A percentile compares a stretch with the other conserved stretches of the same genome.
Evolutionary conservation across 23 tunicate species (phyloP).

Genomic region (Trididemnum miniatum): DNA sequence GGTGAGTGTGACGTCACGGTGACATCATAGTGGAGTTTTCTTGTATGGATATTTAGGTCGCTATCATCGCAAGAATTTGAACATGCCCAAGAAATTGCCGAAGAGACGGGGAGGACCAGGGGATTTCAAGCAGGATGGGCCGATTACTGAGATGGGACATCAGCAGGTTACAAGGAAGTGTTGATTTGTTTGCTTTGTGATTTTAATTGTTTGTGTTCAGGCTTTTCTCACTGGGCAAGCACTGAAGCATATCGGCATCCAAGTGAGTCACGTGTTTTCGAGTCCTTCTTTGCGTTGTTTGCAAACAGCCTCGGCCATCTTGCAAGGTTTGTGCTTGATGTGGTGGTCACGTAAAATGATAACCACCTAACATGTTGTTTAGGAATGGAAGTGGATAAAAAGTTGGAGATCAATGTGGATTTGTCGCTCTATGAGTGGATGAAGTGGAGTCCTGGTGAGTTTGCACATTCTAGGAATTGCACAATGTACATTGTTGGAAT

Average conservation of each 20-base stretch:
- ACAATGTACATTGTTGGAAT: too few relatives aligned
- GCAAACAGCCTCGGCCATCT: slow-evolving; percentile 62
- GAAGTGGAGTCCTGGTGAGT: slow-evolving; percentile 91
- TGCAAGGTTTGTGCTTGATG: not conserved
- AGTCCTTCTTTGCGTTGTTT: slow-evolving; percentile 88
- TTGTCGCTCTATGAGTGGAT: slow-evolving; percentile 89
- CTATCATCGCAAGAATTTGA: slow-evolving; percentile 74
- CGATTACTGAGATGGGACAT: slow-evolving; percentile 88
- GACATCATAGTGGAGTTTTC: not conserved
- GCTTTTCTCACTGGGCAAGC: slow-evolving; percentile 92
- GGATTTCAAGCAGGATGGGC: slow-evolving; percentile 73
- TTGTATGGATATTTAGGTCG: slow-evolving; percentile 50
- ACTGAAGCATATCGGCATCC: slow-evolving; percentile 63
- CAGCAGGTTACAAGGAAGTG: slow-evolving; percentile 59
- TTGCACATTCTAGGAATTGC: too few relatives aligned
- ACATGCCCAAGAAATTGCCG: slow-evolving; percentile 88
- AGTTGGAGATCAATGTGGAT: slow-evolving; percentile 46
- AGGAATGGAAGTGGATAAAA: slow-evolving; percentile 72
- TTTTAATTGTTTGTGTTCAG: too few relatives aligned
- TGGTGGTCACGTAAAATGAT: not conserved
- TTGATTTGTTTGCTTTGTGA: too few relatives aligned
- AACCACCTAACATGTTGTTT: not conserved
- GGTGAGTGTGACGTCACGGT: slow-evolving; percentile 33
- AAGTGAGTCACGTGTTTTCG: slow-evolving; percentile 62
- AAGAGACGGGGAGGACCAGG: slow-evolving; percentile 64